Evolutionary conservation across 2,888 invertebrate genomes (phyloP), one percentile per base, ranked within the genome.

Genomic region (Epirrita christyi): DNA sequence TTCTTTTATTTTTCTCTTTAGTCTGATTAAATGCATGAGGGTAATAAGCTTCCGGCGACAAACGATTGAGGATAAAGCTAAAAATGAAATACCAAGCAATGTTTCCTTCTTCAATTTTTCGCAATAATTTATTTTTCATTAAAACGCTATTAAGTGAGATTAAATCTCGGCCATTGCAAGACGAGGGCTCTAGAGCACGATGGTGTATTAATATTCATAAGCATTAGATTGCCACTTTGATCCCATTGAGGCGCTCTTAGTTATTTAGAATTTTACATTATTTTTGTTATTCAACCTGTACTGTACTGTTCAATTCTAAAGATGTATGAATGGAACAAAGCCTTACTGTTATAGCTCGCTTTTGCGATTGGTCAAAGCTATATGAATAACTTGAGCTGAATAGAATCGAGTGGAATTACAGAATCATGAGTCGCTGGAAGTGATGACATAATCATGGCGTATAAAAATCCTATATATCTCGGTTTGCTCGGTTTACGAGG

Each of bases 391-490:
- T 38, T 11, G 32, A 29, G 9, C 13, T 43, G 21, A 48, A 29
- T 21, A 11, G 7, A 29, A 50, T 56, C 42, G 43, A 61, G 38
- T 59, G 11, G 40, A 44, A 49, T 53, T 36, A 58, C 59, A 47
- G 51, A 57, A 48, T 55, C 48, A 58, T 58, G 53, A 55, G 48
- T 49, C 50, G 41, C 55, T 38, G 46, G 37, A 27, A 48, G 47
- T 47, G 47, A 56, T 59, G 51, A 48, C 52, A 61, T 59, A 63
- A 63, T 64, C 58, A 50, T 55, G 52, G 38, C 53, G 43, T 56
- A 63, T 66, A 63, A 66, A 61, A 60, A 55, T 49, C 46, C 52
- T 52, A 60, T 64, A 60, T 55, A 57, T 60, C 55, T 58, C 52
- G 51, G 47, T 47, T 51, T 49, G 52, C 61, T 41, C 29, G 32